Conservation (phyloP, 2,888 invertebrate species). For the Vandiemenella viatica region DNA sequence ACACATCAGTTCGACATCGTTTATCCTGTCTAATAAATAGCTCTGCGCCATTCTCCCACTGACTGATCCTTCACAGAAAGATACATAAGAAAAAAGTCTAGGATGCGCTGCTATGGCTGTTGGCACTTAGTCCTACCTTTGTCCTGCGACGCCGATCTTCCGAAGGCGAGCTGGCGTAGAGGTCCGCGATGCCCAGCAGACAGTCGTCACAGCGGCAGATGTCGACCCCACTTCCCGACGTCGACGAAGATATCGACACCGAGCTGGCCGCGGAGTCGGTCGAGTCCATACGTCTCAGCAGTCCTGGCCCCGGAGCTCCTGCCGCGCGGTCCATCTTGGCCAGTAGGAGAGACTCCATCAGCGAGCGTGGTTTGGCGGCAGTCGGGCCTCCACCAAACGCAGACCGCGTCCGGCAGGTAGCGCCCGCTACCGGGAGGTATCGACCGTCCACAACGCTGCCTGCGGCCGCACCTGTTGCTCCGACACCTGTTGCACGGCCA, state of each 20-base stretch:
- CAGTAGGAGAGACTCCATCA: conserved; percentile 66
- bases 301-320: conserved; percentile 13
- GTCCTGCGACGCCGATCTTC: conserved; percentile 19
- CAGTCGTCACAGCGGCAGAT: conserved; percentile 75
- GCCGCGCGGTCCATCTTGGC: conserved; percentile 56
- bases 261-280: conserved; percentile 40
- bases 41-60: too few relatives aligned
- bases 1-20: too few relatives aligned
- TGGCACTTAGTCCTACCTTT: too few relatives aligned
- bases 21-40: too few relatives aligned
- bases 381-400: conserved; percentile 2
- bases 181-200: conserved; percentile 64
- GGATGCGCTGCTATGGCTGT: too few relatives aligned
- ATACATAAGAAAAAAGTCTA: too few relatives aligned
- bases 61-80: too few relatives aligned
- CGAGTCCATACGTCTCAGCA: conserved; percentile 56
- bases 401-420: not conserved
- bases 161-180: conserved; percentile 32
- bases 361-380: conserved; percentile 46
- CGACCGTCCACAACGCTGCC: too few relatives aligned
- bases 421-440: too few relatives aligned
- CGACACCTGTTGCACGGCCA: too few relatives aligned
- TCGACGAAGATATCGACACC: conserved; percentile 41
- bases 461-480: too few relatives aligned
- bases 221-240: conserved; percentile 38